Conservation (phyloP, 1,140 invertebrate species). For the Philaenus spumarius region DNA sequence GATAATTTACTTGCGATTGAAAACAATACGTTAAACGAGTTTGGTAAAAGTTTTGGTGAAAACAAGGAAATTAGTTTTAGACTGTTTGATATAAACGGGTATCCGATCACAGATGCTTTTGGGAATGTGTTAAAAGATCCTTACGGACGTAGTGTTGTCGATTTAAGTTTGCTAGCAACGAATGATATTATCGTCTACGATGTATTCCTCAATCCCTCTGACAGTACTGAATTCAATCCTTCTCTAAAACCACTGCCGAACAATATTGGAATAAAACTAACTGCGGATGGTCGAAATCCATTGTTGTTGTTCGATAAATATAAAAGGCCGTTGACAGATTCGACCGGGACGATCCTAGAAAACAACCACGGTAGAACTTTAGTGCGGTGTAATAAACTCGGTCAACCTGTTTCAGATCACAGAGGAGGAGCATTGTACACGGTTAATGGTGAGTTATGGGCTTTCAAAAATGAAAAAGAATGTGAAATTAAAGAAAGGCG, state of each 20-base stretch:
- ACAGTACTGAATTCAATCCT: constrained; percentile 1
- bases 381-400: background rate
- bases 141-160: background rate
- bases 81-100: constrained; percentile 8
- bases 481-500: too few relatives aligned
- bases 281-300: background rate
- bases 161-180: background rate
- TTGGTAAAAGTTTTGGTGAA: background rate
- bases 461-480: constrained; percentile 10
- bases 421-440: constrained; percentile 1
- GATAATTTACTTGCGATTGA: background rate
- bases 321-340: constrained; percentile 4
- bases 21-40: background rate
- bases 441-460: background rate
- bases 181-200: background rate
- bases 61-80: constrained; percentile 2
- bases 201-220: background rate
- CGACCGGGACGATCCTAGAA: background rate
- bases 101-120: background rate
- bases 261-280: constrained; percentile 1
- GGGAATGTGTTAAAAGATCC: constrained; percentile 8
- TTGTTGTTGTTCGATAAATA: constrained; percentile 11
- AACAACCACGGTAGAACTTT: constrained; percentile 2
- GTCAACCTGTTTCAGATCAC: background rate
- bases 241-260: constrained; percentile 1